These are phyloP conservation scores for Tiliacea citrago DNA, from an alignment of 2,888 invertebrate species.

Conservation along the genomic window DNA sequence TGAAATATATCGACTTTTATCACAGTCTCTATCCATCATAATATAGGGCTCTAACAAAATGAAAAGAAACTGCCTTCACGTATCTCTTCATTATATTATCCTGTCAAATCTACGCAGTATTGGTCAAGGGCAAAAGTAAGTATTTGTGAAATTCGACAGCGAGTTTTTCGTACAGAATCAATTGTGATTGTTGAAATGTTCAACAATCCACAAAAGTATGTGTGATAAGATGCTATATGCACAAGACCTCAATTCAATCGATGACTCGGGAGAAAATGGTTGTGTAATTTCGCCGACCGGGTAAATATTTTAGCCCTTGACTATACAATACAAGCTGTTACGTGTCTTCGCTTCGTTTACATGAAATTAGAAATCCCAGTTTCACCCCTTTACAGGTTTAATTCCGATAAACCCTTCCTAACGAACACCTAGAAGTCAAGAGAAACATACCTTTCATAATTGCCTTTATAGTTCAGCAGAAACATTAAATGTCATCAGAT, in stretches of 20 bases:
- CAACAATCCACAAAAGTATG: too few relatives aligned
- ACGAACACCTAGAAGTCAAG: constrained; percentile 17
- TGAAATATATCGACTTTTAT: constrained; percentile 2
- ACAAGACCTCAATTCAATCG: background rate
- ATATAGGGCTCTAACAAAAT: constrained; percentile 1
- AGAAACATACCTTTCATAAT: constrained; percentile 1
- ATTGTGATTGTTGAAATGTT: background rate
- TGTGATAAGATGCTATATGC: background rate
- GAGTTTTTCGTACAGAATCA: background rate
- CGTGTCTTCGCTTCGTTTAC: background rate
- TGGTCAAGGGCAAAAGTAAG: background rate
- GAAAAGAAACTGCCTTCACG: constrained; percentile 18
- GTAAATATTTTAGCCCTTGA: background rate
- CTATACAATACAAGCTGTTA: background rate
- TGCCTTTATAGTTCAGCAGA: background rate
- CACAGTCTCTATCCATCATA: constrained; percentile 37
- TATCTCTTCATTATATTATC: constrained; percentile 22
- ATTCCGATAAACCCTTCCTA: constrained; percentile 15
- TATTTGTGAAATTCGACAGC: background rate
- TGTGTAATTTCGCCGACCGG: background rate
- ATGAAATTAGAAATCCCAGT: constrained; percentile 10
- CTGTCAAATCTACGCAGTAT: background rate
- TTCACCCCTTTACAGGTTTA: background rate
- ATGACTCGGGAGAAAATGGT: background rate
- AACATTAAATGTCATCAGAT: background rate